Base-by-base conservation (phyloP, 2,113 vertebrate species). In the Pterocles orientalis region DNA sequence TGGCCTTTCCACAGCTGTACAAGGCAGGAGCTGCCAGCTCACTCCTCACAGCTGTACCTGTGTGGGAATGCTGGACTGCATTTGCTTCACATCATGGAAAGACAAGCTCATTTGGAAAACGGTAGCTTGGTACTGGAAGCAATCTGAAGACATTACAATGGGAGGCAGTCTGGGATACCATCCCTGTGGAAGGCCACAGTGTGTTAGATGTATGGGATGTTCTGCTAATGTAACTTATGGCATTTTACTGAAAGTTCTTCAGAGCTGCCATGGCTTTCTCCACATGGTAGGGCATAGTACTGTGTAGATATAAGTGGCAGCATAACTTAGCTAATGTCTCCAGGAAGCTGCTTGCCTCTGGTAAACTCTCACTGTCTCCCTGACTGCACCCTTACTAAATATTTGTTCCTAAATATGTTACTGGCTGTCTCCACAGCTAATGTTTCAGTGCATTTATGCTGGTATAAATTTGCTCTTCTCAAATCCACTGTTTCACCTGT, bases 301-400 rank as follows among this genome's bases (percentile, higher is more conserved):
- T 28, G 10, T 24, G 18, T 21, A n/a, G 19, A 11, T 53, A 64
- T 29, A 88, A 48, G 18, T 51, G 12, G 6, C 26, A 39, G 15
- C 1, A 0, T 31, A n/a, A n/a, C 6, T 50, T 45, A 51, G 29
- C 12, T 62, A 81, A 41, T 0, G 0, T 24, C 25, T 69, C 13
- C 51, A 82, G 36, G 10, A 65, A 70, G 50, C 18, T 48, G 4
- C 28, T 75, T 70, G 16, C 51, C 26, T 83, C 15, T 62, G 29
- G 4, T 26, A 69, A 72, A 61, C 9, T 78, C 14, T 90, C 36
- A 50, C 14, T 51, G 20, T 39, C 60, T 72, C 29, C 14, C 43
- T 78, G 18, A 12, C 48, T 75, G 29, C 9, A 57, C n/a, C 26
- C 19, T 73, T 72, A 20, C n/a, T 86, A 78, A 50, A 43, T 26